A percentile compares a stretch with the other conserved stretches of the same genome.
Evolutionary conservation across 1,140 invertebrate species (phyloP).

Genomic region (Temnothorax curvispinosus): DNA sequence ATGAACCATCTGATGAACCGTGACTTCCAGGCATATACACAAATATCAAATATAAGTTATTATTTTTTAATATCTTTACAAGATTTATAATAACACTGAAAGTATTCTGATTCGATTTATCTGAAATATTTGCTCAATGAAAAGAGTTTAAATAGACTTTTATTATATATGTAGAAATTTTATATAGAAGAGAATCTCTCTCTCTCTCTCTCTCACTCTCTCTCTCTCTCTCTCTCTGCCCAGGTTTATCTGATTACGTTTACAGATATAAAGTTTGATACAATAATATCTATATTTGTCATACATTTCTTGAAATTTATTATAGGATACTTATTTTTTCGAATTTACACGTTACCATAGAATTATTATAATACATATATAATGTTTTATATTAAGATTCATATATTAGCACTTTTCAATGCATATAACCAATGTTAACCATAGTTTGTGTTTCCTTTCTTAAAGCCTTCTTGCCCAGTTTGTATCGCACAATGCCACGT

Average conservation of each 20-base stretch:
- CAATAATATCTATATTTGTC: neutral
- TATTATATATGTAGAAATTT: neutral
- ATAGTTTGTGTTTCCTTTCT: neutral
- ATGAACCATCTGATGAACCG: conserved; percentile 21
- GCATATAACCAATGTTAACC: neutral
- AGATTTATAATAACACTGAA: neutral
- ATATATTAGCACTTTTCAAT: neutral
- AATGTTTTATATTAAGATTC: neutral
- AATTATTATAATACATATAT: neutral
- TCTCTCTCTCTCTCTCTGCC: too few relatives aligned
- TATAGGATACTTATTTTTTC: neutral
- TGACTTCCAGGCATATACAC: neutral
- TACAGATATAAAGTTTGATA: neutral
- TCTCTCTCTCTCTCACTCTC: too few relatives aligned
- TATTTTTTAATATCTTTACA: neutral
- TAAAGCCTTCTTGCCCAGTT: neutral
- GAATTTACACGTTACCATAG: neutral
- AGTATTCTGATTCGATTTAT: neutral
- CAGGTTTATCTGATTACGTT: too few relatives aligned
- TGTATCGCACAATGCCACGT: neutral
- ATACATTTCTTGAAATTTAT: neutral
- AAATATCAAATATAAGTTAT: neutral
- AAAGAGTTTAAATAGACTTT: neutral
- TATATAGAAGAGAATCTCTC: neutral
- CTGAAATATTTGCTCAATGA: neutral